Percentiles rank a stretch among this genome's conserved stretches.
Conservation (phyloP, 2,113 vertebrate species). For the Plectropomus leopardus region DNA sequence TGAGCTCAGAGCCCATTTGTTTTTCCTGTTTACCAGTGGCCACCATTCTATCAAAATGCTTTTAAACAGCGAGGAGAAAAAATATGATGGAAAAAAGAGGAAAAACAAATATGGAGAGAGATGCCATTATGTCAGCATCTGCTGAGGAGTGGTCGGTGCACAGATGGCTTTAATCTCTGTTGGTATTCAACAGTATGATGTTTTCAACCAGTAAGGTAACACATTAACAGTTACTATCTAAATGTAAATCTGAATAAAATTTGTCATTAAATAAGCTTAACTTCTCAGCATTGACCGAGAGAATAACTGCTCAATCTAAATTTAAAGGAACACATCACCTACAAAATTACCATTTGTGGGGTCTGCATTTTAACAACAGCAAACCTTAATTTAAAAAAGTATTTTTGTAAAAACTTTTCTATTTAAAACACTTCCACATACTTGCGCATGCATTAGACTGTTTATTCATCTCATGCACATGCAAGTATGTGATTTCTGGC, state of each 20-base stretch:
- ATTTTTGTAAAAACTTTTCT: no score
- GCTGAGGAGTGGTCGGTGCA: slow-evolving; percentile 35
- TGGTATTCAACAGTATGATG: slow-evolving; percentile 51
- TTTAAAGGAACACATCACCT: not conserved
- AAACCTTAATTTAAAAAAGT: no score
- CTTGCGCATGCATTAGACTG: no score
- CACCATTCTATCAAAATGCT: slow-evolving; percentile 82
- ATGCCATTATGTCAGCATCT: slow-evolving; percentile 66
- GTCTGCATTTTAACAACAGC: no score
- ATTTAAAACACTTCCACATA: no score
- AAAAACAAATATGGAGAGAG: slow-evolving; percentile 14
- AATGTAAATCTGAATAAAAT: not conserved
- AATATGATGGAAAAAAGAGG: not conserved
- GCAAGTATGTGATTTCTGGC: no score
- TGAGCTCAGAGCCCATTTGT: slow-evolving; percentile 76
- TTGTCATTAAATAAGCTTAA: not conserved
- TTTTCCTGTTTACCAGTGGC: slow-evolving; percentile 80
- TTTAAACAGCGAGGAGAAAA: slow-evolving; percentile 53
- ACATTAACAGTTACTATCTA: not conserved
- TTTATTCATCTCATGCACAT: no score
- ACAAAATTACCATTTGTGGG: no score
- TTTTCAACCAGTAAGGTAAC: slow-evolving; percentile 55
- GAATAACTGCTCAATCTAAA: slow-evolving; percentile 21
- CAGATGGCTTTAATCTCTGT: slow-evolving; percentile 79
- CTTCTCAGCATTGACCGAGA: slow-evolving; percentile 10